These are phyloP conservation scores for Drosophila trapezifrons DNA, from an alignment of 1,140 invertebrate genomes.

Conservation along the genomic window DNA sequence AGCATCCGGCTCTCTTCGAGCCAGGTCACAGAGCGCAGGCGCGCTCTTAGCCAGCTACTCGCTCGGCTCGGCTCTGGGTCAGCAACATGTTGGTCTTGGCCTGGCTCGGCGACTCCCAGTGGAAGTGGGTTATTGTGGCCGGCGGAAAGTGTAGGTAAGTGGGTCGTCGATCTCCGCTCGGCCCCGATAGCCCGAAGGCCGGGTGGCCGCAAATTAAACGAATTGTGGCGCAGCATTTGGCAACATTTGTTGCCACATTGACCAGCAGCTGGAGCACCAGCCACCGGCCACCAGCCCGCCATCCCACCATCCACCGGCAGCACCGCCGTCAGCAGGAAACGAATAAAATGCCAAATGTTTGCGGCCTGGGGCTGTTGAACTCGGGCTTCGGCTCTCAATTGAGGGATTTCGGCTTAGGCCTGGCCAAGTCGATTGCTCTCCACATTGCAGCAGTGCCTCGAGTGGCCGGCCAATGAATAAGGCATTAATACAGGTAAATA, in stretches of 20 bases:
- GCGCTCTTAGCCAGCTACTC: constrained; percentile 29
- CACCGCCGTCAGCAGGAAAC: constrained; percentile 24
- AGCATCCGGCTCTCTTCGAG: constrained; percentile 17
- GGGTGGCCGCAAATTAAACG: constrained; percentile 74
- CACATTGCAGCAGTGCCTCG: constrained; percentile 9
- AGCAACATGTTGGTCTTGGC: constrained; percentile 72
- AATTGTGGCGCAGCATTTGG: constrained; percentile 66
- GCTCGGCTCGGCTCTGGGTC: constrained; percentile 54
- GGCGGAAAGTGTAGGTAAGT: constrained; percentile 54
- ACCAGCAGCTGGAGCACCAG: constrained; percentile 25
- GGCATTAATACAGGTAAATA: constrained; percentile 17
- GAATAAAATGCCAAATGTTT: constrained; percentile 61
- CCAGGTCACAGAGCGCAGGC: constrained; percentile 37
- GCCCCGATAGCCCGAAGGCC: constrained; percentile 8
- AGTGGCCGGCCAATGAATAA: constrained; percentile 20
- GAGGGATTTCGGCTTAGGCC: constrained; percentile 17
- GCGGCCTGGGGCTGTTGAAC: constrained; percentile 50
- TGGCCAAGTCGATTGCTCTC: constrained; percentile 29
- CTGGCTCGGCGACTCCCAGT: constrained; percentile 2
- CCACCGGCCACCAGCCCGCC: neutral
- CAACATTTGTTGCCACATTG: constrained; percentile 73
- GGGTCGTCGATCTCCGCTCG: constrained; percentile 39
- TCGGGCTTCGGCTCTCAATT: constrained; percentile 10
- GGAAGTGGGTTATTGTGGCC: constrained; percentile 64
- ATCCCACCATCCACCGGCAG: constrained; percentile 6